These are phyloP conservation scores for Ostrea denselamellosa DNA, from an alignment of 1,140 invertebrate species.

Conservation along the genomic window DNA sequence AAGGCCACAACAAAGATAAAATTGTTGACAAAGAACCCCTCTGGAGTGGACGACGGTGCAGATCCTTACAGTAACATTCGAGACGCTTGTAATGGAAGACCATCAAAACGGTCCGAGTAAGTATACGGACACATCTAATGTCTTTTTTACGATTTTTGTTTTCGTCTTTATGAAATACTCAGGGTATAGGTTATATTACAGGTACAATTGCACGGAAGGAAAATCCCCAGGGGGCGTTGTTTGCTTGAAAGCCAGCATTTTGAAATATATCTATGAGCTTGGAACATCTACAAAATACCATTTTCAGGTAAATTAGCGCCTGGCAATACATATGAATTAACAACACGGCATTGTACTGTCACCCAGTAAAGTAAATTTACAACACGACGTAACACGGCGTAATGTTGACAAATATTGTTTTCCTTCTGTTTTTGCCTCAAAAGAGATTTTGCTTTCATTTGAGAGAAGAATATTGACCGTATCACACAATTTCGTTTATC, in stretches of 20 bases:
- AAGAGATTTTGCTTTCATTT: too few relatives aligned
- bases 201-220: background rate
- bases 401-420: background rate
- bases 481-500: too few relatives aligned
- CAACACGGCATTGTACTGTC: background rate
- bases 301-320: background rate
- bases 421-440: background rate
- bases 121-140: background rate
- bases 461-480: too few relatives aligned
- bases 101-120: background rate
- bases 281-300: background rate
- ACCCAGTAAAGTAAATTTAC: background rate
- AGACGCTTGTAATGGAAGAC: background rate
- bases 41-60: background rate
- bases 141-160: too few relatives aligned
- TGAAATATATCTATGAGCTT: background rate
- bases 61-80: background rate
- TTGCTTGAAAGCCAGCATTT: background rate
- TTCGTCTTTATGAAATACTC: too few relatives aligned
- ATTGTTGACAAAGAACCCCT: background rate
- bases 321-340: background rate
- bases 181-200: background rate
- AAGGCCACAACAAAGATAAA: background rate
- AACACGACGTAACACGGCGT: too few relatives aligned
- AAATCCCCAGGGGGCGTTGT: background rate